These are phyloP conservation scores for Synanthedon formicaeformis DNA, from an alignment of 2,888 invertebrate genomes.

Conservation along the genomic window DNA sequence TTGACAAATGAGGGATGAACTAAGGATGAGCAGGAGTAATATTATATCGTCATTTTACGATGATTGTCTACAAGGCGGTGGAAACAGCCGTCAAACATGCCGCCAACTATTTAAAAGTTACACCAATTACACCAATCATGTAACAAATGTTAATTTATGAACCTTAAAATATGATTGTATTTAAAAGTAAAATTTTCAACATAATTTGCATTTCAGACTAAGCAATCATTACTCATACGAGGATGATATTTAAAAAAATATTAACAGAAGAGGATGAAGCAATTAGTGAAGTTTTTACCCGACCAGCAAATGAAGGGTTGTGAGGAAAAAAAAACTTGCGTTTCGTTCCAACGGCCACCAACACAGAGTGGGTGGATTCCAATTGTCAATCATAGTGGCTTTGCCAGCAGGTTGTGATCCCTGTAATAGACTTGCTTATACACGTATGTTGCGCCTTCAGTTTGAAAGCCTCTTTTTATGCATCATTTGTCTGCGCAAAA, in stretches of 20 bases:
- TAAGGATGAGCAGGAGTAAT: no score
- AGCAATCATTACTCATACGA: slow-evolving; percentile 4
- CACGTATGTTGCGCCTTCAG: neutral
- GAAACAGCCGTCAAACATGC: no score
- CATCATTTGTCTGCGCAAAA: neutral
- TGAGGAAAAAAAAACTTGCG: slow-evolving; percentile 22
- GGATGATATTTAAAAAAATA: slow-evolving; percentile 9
- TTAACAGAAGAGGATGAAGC: slow-evolving; percentile 16
- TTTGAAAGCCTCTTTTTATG: neutral
- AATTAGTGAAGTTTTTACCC: slow-evolving; percentile 35
- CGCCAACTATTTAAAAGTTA: no score
- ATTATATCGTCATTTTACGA: no score
- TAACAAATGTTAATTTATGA: neutral
- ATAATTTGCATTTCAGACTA: neutral
- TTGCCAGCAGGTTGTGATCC: slow-evolving; percentile 25
- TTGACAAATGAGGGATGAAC: no score
- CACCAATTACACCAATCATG: neutral
- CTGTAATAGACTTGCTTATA: slow-evolving; percentile 19
- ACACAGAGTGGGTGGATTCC: slow-evolving; percentile 36
- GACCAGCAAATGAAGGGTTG: slow-evolving; percentile 39
- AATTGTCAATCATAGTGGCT: slow-evolving; percentile 47
- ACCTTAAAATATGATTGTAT: neutral
- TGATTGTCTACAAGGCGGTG: no score
- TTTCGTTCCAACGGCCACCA: slow-evolving; percentile 42
- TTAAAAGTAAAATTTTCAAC: neutral